phyloP scores from a whole-genome alignment of 1,140 invertebrate species.

The Drosophila willistoni region DNA sequence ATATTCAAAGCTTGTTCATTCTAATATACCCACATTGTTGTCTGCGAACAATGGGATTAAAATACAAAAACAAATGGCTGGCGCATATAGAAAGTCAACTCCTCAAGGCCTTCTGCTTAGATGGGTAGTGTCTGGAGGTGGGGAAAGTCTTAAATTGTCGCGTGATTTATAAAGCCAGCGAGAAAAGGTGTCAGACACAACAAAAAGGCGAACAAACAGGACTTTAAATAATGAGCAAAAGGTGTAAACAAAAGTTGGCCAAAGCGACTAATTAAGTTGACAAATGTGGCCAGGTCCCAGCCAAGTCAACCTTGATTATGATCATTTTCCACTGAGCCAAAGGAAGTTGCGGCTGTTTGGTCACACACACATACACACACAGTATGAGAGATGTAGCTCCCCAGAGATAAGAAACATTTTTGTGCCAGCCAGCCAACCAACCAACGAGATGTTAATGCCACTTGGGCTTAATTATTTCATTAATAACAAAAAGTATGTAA shows the following conservation, averaged over 20 bases:
- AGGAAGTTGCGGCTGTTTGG: neutral
- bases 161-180: slow-evolving; percentile 43
- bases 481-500: slow-evolving; percentile 1
- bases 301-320: slow-evolving; percentile 10
- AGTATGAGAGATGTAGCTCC: neutral
- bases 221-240: slow-evolving; percentile 70
- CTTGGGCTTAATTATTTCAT: slow-evolving; percentile 8
- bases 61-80: too few relatives aligned
- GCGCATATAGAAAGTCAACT: too few relatives aligned
- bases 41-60: too few relatives aligned
- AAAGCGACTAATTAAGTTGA: slow-evolving; percentile 69
- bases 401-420: neutral
- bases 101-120: too few relatives aligned
- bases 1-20: too few relatives aligned
- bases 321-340: slow-evolving; percentile 1
- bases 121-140: neutral
- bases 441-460: slow-evolving; percentile 7
- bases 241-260: slow-evolving; percentile 62
- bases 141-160: slow-evolving; percentile 15
- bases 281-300: slow-evolving; percentile 53
- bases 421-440: neutral
- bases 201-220: slow-evolving; percentile 49
- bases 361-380: too few relatives aligned
- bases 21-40: too few relatives aligned
- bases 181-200: slow-evolving; percentile 34